These are phyloP conservation scores for Corbicula japonica DNA, from an alignment of 2,888 invertebrate genomes.

Conservation along the genomic window DNA sequence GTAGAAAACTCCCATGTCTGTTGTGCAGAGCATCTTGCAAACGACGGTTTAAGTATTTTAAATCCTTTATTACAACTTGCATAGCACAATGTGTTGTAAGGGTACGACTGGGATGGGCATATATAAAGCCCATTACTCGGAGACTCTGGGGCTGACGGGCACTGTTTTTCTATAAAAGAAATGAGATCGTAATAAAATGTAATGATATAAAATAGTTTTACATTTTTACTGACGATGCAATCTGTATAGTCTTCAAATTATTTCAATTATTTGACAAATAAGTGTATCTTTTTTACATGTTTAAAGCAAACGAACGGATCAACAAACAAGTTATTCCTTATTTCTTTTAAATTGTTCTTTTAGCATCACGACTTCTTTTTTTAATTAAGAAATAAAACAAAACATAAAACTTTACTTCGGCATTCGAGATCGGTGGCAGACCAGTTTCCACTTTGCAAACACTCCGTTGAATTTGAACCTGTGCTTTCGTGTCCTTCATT, in stretches of 20 bases:
- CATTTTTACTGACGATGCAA: too few relatives aligned
- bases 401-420: neutral
- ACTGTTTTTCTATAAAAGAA: neutral
- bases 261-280: too few relatives aligned
- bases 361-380: too few relatives aligned
- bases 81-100: slow-evolving; percentile 10
- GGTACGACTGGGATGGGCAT: neutral
- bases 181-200: too few relatives aligned
- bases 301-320: too few relatives aligned
- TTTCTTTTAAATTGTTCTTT: too few relatives aligned
- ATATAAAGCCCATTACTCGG: slow-evolving; percentile 10
- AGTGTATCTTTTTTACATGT: too few relatives aligned
- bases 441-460: slow-evolving; percentile 27
- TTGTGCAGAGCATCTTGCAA: slow-evolving; percentile 3
- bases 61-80: slow-evolving; percentile 21
- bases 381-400: too few relatives aligned
- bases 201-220: too few relatives aligned
- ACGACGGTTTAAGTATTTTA: neutral
- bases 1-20: slow-evolving; percentile 10
- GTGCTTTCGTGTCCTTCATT: neutral
- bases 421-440: slow-evolving; percentile 4
- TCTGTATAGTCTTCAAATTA: too few relatives aligned
- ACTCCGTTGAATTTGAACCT: slow-evolving; percentile 7
- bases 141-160: neutral
- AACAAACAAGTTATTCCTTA: too few relatives aligned